A percentile compares a stretch with the other conserved stretches of the same genome.
Evolutionary conservation across 2,888 invertebrate genomes (phyloP).

Genomic region (Nephrocerus scutellatus): DNA sequence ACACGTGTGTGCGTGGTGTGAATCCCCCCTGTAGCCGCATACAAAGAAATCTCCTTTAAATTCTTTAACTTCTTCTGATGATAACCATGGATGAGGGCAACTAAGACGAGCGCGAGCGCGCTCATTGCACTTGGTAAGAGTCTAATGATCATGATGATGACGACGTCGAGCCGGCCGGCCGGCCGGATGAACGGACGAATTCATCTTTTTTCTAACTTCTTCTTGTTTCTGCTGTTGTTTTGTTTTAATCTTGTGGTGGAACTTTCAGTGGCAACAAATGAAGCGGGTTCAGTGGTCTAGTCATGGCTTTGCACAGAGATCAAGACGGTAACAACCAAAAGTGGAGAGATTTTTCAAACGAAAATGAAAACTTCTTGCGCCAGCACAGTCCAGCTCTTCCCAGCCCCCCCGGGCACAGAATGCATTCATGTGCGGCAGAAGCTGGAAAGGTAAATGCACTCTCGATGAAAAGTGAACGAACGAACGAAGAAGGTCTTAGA

Average conservation of each 20-base stretch:
- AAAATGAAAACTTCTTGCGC: conserved; percentile 29
- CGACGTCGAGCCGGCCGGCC: too few relatives aligned
- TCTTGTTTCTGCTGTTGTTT: conserved; percentile 1
- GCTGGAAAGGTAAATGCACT: conserved; percentile 24
- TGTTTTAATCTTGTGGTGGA: conserved; percentile 6
- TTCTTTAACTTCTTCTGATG: too few relatives aligned
- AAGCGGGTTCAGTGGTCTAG: background rate
- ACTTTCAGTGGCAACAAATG: conserved; percentile 1
- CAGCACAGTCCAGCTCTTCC: background rate
- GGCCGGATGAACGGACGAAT: too few relatives aligned
- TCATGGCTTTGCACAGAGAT: background rate
- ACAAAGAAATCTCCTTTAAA: too few relatives aligned
- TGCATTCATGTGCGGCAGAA: conserved; percentile 3
- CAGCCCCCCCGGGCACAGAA: conserved; percentile 5
- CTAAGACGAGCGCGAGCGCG: too few relatives aligned
- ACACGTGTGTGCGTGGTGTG: too few relatives aligned
- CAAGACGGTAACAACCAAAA: conserved; percentile 4
- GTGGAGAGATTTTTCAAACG: conserved; percentile 24
- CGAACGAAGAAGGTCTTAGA: conserved; percentile 24
- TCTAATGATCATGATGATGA: too few relatives aligned
- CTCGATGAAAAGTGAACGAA: conserved; percentile 27
- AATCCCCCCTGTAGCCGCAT: too few relatives aligned
- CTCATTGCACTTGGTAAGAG: too few relatives aligned
- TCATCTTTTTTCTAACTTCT: background rate
- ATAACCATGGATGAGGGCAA: too few relatives aligned